These are phyloP conservation scores for Actinemys pallida DNA, from an alignment of 2,113 vertebrate genomes.

Conservation along the genomic window DNA sequence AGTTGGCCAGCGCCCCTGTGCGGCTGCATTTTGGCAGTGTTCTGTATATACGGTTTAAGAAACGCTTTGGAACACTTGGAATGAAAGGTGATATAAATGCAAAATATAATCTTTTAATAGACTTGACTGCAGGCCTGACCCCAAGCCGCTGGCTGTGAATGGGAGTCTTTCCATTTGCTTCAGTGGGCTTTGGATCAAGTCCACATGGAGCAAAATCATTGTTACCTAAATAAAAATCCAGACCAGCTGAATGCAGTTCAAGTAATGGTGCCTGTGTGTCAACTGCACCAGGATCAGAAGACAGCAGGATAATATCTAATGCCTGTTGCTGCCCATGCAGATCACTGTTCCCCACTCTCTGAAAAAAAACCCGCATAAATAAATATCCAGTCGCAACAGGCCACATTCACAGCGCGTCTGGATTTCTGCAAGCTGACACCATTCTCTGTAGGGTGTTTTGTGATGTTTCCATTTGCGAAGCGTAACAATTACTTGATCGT, in stretches of 20 bases:
- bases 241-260: neutral
- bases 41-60: slow-evolving; percentile 19
- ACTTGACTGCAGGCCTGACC: neutral
- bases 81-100: slow-evolving; percentile 32
- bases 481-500: neutral
- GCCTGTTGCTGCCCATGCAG: neutral
- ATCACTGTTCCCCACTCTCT: neutral
- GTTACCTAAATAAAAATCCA: neutral
- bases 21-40: slow-evolving; percentile 45
- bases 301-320: neutral
- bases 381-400: neutral
- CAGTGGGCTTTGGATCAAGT: neutral
- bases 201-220: neutral
- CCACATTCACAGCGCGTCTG: neutral
- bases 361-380: neutral
- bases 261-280: neutral
- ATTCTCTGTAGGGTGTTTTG: neutral
- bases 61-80: neutral
- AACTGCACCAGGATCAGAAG: neutral
- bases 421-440: neutral
- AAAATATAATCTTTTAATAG: neutral
- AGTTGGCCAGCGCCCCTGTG: neutral
- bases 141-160: neutral
- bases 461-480: neutral
- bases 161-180: neutral